Percentiles rank a stretch among this genome's conserved stretches.
Conservation (phyloP, 2,113 vertebrate genomes). For the Echinops telfairi region DNA sequence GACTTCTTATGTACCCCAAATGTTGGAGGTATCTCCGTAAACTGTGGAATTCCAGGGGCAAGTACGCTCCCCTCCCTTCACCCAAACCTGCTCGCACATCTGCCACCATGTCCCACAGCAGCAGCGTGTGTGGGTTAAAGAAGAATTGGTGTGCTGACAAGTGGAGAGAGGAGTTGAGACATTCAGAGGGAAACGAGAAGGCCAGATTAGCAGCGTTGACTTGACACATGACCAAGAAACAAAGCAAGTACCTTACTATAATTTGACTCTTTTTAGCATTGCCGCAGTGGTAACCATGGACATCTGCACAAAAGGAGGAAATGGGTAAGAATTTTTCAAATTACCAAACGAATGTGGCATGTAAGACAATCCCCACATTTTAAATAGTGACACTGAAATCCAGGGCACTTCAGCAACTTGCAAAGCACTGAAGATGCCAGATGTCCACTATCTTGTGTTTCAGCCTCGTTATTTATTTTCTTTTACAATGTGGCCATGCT, state of each 20-base stretch:
- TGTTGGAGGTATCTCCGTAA: background rate
- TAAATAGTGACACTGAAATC: conserved; percentile 21
- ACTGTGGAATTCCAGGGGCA: background rate
- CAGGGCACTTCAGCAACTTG: background rate
- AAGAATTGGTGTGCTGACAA: background rate
- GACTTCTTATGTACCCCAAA: background rate
- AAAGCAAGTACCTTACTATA: background rate
- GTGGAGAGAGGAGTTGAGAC: conserved; percentile 18
- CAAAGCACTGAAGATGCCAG: conserved; percentile 42
- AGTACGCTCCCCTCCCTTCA: background rate
- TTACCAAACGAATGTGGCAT: conserved; percentile 27
- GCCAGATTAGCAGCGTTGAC: background rate
- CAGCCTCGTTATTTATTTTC: conserved; percentile 73
- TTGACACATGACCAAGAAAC: conserved; percentile 23
- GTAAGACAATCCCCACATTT: conserved; percentile 18
- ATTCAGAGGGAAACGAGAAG: background rate
- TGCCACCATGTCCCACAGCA: background rate
- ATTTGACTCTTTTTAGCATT: background rate
- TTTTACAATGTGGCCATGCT: conserved; percentile 66
- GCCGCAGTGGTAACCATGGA: conserved; percentile 4
- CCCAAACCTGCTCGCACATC: background rate
- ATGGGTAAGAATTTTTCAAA: conserved; percentile 21
- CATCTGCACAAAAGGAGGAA: background rate
- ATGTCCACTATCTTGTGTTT: conserved; percentile 69
- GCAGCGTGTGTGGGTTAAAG: background rate